Base-by-base conservation (phyloP, 2,888 invertebrate genomes). In the Suillia variegata region DNA sequence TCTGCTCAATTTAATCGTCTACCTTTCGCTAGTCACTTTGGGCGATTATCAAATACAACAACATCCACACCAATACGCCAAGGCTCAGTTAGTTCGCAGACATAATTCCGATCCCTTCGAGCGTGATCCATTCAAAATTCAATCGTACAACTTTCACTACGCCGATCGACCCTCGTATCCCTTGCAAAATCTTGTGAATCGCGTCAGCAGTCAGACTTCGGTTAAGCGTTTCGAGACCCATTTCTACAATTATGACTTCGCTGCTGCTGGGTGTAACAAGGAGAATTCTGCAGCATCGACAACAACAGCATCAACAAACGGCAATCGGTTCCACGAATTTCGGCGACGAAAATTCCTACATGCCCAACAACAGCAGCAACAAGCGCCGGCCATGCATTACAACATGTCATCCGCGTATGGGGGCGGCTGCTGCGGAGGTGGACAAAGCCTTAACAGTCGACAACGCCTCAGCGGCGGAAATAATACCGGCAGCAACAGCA, bases 51-150 rank as follows among this genome's bases (percentile, higher is more conserved):
- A n/a, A n/a, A n/a, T 59, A 47, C 57, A 61, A 54, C 55, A 58
- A 48, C 45, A 59, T 54, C 55, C 49, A 50, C 45, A 13, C 33
- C 47, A 61, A 18, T 58, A 50, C 51, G 26, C 56, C n/a, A 57
- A 62, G 54, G 50, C 60, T 42, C 58, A 59, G 47, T 26, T 56
- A 20, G 21, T 50, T 45, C 60, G 60, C 51, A 61, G 64, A 18
- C 62, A 61, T 58, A 61, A 31, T 12, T 54, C 53, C n/a, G 79
- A 79, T 63, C 66, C 69, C 8, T 79, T 79, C 52, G 69, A 67
- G 60, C 71, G 70, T 15, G 79, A 79, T 64, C 80, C 79, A 1
- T 80, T 79, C 57, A 79, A 80, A 73, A 71, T 76, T 56, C 74
- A 79, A 49, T 79, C 79, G 42, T 75, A 74, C 50, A 77, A 75